phyloP scores from a whole-genome alignment of 2,888 invertebrate genomes.

The Xestia c-nigrum region DNA sequence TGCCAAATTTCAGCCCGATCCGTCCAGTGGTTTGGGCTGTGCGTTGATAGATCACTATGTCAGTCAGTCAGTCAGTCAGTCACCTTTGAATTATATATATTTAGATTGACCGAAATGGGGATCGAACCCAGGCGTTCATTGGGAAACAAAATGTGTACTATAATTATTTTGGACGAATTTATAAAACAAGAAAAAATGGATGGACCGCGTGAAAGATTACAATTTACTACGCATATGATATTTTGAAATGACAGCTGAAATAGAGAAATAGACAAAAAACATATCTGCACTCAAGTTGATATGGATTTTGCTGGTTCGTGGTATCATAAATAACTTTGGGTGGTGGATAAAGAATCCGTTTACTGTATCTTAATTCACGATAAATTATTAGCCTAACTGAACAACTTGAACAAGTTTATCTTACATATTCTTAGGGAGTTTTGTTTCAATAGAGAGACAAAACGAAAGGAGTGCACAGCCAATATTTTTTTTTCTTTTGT shows the following conservation, averaged over 20 bases:
- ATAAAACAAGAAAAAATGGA: not conserved
- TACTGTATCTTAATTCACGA: not conserved
- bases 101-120: too few relatives aligned
- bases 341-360: too few relatives aligned
- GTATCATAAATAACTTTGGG: not conserved
- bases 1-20: too few relatives aligned
- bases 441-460: not conserved
- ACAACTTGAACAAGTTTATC: not conserved
- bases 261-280: not conserved
- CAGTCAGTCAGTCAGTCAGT: too few relatives aligned
- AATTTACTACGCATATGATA: not conserved
- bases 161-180: too few relatives aligned
- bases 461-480: not conserved
- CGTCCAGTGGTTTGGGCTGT: too few relatives aligned
- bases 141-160: too few relatives aligned
- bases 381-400: not conserved
- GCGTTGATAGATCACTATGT: too few relatives aligned
- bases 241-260: not conserved
- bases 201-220: not conserved
- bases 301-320: fast-evolving
- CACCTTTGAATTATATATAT: too few relatives aligned
- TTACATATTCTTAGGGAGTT: not conserved
- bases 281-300: not conserved
- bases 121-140: too few relatives aligned
- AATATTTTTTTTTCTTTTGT: not conserved